These are phyloP conservation scores for Petrocephalus schoutedeni DNA, from an alignment of 2,797 vertebrate species.

Conservation along the genomic window DNA sequence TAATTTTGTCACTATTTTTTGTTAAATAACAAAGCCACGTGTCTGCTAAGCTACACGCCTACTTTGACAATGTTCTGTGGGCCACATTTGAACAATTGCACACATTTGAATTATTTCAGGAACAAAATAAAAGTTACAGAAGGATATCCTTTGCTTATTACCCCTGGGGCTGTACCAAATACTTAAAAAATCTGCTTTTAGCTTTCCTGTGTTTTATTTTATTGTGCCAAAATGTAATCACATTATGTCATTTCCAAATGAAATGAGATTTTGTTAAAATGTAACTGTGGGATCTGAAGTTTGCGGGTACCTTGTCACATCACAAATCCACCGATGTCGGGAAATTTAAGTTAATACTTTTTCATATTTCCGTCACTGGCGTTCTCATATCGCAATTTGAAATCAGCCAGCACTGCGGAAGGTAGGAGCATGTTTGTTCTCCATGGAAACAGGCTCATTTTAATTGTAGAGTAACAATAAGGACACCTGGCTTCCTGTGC, in stretches of 20 bases:
- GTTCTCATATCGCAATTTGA: background rate
- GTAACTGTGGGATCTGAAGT: background rate
- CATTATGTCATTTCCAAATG: conserved; percentile 19
- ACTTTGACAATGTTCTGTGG: conserved; percentile 28
- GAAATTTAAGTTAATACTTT: conserved; percentile 9
- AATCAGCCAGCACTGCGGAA: background rate
- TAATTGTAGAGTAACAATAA: conserved; percentile 15
- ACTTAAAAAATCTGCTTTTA: conserved; percentile 25
- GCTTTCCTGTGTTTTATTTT: conserved; percentile 27
- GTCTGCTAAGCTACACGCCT: background rate
- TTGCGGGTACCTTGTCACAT: background rate
- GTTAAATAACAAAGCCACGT: background rate
- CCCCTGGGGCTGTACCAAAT: conserved; percentile 2
- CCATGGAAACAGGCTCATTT: conserved; percentile 28
- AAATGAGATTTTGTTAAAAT: conserved; percentile 23
- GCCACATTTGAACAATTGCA: conserved; percentile 21
- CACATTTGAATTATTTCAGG: conserved; percentile 2
- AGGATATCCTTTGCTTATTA: background rate
- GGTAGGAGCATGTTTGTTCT: conserved; percentile 27
- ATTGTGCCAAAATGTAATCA: conserved; percentile 21
- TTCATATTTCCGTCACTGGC: background rate
- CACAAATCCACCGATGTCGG: background rate
- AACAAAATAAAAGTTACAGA: conserved; percentile 7
- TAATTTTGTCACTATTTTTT: background rate
- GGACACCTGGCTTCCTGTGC: conserved; percentile 11